Base-by-base conservation (phyloP, 2,113 vertebrate species). In the Nicator chloris region DNA sequence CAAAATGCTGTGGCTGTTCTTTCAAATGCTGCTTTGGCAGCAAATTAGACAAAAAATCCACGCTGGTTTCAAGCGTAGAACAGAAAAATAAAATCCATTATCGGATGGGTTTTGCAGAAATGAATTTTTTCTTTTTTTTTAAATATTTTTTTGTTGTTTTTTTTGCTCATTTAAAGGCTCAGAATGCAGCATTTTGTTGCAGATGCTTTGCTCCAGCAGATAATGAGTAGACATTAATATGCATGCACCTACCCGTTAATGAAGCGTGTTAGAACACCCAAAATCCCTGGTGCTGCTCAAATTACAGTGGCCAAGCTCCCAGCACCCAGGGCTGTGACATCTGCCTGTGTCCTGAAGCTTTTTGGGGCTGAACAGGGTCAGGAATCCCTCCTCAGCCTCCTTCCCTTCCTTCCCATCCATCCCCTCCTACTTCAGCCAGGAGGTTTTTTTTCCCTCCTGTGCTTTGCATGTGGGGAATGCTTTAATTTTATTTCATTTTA, bases 181-280 rank as follows among this genome's bases (percentile, higher is more conserved):
- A 6, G 35, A n/a, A 71, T 28, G 70, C 91, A 93, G 91, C 94
- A 88, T 91, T 83, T 88, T 50, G 91, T 71, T 88, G 77, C 84
- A 33, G 57, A 39, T 33, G 91, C 85, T 69, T 72, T 61, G 86
- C 89, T 96, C 94, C 95, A 92, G 94, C 95, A 94, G 90, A 72
- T 96, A 94, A 96, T 86, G 95, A 96, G 92, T 26, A 88, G 90
- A 83, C 92, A 94, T 95, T 92, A 90, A 95, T 96, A 94, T 86
- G 93, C 95, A 97, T 96, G 93, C 96, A 94, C 92, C 94, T 96
- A 93, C 79, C 79, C 90, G 10, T 59, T 95, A 94, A 94, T 71
- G 92, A 97, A 94, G 93, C 76, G 1, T 81, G 93, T 66, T 26
- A 82, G 75, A 31, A 47, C 16, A 91, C 81, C 31, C 79, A 18